Conservation (phyloP, 1,140 invertebrate genomes). For the Pogonognathellus flavescens region DNA sequence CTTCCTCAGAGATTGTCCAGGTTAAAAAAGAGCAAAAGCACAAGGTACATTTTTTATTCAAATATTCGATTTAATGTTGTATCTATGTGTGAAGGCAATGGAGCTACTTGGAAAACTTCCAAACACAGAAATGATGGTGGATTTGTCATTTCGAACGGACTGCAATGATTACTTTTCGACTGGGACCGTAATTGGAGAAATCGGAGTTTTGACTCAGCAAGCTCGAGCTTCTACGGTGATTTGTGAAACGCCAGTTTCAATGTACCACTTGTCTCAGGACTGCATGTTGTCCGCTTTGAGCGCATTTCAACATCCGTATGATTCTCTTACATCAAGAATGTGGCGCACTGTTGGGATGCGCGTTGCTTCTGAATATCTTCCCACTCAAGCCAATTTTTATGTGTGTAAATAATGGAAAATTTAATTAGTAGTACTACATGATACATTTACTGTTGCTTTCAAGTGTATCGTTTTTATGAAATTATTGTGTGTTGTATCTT, state of each 20-base stretch:
- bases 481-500: too few relatives aligned
- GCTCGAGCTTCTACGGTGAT: conserved; percentile 69
- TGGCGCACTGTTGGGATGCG: conserved; percentile 67
- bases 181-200: conserved; percentile 71
- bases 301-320: conserved; percentile 51
- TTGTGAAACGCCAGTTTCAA: conserved; percentile 71
- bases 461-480: too few relatives aligned
- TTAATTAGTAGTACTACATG: too few relatives aligned
- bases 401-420: conserved; percentile 25
- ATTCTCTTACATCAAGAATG: conserved; percentile 65
- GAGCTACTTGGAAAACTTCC: conserved; percentile 46
- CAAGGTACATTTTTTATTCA: too few relatives aligned
- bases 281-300: conserved; percentile 56
- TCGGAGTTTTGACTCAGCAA: conserved; percentile 70
- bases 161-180: conserved; percentile 70
- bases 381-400: conserved; percentile 63
- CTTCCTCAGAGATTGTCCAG: conserved; percentile 53
- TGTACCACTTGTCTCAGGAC: conserved; percentile 61
- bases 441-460: too few relatives aligned
- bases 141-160: conserved; percentile 60
- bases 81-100: conserved; percentile 12
- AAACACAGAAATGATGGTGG: conserved; percentile 63
- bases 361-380: conserved; percentile 65
- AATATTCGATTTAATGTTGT: too few relatives aligned
- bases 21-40: too few relatives aligned